A percentile compares a stretch with the other conserved stretches of the same genome.
Conservation (phyloP, 1,140 invertebrate species). For the Cydia splendana region DNA sequence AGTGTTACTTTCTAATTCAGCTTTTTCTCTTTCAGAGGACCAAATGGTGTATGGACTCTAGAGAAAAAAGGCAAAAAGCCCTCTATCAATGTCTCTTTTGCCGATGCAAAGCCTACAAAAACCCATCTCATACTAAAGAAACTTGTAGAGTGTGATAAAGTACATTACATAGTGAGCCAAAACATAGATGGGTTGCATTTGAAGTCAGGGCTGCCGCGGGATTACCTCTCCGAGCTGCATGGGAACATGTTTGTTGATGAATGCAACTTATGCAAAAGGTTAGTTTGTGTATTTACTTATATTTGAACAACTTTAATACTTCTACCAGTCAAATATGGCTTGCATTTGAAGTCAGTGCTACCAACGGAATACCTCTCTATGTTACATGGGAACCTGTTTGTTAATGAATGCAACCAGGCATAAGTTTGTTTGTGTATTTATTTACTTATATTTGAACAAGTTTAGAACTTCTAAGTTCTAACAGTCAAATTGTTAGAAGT, state of each 20-base stretch:
- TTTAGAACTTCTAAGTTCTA: too few species aligned
- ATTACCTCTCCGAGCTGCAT: slow-evolving; percentile 95
- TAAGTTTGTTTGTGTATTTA: slow-evolving; percentile 82
- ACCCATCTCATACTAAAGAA: slow-evolving; percentile 96
- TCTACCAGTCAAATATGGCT: slow-evolving; percentile 82
- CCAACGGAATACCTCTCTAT: slow-evolving; percentile 91
- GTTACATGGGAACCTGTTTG: slow-evolving; percentile 99
- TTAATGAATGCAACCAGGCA: slow-evolving; percentile 95
- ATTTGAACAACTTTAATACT: background rate
- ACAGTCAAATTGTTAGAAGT: too few species aligned
- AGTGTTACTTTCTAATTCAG: background rate
- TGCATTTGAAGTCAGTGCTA: slow-evolving; percentile 95
- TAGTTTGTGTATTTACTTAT: slow-evolving; percentile 42
- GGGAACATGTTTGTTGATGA: slow-evolving; percentile 99
- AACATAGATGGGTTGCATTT: slow-evolving; percentile 99
- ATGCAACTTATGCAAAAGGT: slow-evolving; percentile 95
- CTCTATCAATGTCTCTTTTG: slow-evolving; percentile 91
- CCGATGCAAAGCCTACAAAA: slow-evolving; percentile 94
- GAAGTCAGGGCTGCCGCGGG: slow-evolving; percentile 91
- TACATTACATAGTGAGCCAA: slow-evolving; percentile 96
- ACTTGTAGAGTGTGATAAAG: slow-evolving; percentile 86
- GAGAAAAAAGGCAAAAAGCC: slow-evolving; percentile 96
- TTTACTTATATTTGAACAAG: background rate
- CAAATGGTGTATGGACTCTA: slow-evolving; percentile 98
- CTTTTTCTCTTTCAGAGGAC: slow-evolving; percentile 84